A percentile compares a stretch with the other conserved stretches of the same genome.
These are phyloP conservation scores for Caenorhabditis sp. DNA, from an alignment of 2,888 invertebrate species.

Conservation along the genomic window DNA sequence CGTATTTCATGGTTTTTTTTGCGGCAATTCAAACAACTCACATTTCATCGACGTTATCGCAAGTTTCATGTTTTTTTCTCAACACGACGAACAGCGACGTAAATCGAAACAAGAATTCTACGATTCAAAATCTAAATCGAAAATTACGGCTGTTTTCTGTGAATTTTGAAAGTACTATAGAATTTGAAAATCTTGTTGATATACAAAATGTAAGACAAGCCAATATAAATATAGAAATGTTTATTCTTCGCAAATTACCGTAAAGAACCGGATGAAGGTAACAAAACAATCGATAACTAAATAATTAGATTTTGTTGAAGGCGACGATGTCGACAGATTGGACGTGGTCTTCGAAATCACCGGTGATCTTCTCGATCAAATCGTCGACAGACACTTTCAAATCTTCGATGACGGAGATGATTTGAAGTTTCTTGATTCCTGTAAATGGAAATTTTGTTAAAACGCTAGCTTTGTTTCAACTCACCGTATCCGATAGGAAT, in stretches of 20 bases:
- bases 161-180: constrained; percentile 3
- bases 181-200: constrained; percentile 5
- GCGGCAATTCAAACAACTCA: constrained; percentile 4
- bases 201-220: background rate
- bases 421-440: constrained; percentile 68
- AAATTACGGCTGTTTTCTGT: background rate
- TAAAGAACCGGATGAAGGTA: background rate
- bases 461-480: background rate
- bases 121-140: too few species aligned
- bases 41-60: constrained; percentile 9
- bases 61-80: constrained; percentile 13
- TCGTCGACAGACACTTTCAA: constrained; percentile 67
- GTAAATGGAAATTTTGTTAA: constrained; percentile 6
- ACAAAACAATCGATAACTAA: background rate
- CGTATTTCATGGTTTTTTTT: constrained; percentile 7
- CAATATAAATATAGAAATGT: background rate
- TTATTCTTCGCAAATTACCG: background rate
- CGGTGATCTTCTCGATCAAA: constrained; percentile 60
- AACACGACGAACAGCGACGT: too few species aligned
- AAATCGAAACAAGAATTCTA: too few species aligned
- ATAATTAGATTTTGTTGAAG: constrained; percentile 68
- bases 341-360: constrained; percentile 60
- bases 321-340: constrained; percentile 68
- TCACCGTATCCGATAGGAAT: constrained; percentile 54
- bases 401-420: constrained; percentile 67